These are phyloP conservation scores for Hippoglossus hippoglossus DNA, from an alignment of 2,797 vertebrate species.

Conservation along the genomic window DNA sequence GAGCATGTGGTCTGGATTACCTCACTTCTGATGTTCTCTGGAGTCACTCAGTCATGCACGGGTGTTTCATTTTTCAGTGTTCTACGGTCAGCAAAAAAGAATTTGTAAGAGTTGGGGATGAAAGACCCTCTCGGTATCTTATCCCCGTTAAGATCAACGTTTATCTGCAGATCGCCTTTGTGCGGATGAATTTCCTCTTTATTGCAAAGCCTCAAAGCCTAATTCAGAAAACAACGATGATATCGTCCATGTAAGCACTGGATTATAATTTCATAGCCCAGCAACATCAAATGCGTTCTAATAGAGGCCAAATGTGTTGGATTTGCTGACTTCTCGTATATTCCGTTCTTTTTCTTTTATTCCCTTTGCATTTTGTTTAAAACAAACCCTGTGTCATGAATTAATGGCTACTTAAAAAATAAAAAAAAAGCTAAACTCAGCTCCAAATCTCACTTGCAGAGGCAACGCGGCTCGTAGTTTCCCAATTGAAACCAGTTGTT, in stretches of 20 bases:
- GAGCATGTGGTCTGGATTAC: constrained; percentile 96
- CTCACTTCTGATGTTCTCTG: constrained; percentile 76
- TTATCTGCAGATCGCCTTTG: constrained; percentile 60
- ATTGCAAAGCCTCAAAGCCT: constrained; percentile 69
- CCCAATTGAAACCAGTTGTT: constrained; percentile 76
- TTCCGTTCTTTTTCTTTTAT: constrained; percentile 53
- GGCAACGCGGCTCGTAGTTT: constrained; percentile 28
- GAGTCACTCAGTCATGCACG: constrained; percentile 86
- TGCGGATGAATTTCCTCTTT: constrained; percentile 57
- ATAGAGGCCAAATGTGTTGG: constrained; percentile 71
- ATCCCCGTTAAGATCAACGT: constrained; percentile 60
- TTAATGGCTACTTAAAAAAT: constrained; percentile 38
- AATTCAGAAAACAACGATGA: constrained; percentile 73
- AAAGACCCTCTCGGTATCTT: constrained; percentile 44
- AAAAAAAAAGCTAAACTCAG: constrained; percentile 24
- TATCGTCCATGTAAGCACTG: constrained; percentile 73
- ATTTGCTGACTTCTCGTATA: constrained; percentile 63
- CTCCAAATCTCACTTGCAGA: constrained; percentile 35
- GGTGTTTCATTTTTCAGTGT: constrained; percentile 73
- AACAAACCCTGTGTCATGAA: constrained; percentile 63
- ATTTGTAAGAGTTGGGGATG: constrained; percentile 44
- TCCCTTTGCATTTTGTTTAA: constrained; percentile 60
- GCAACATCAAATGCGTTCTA: constrained; percentile 72
- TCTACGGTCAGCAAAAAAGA: constrained; percentile 53
- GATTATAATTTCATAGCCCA: constrained; percentile 75